Conservation (phyloP, 2,113 vertebrate genomes). For the Diphyllodes magnificus region DNA sequence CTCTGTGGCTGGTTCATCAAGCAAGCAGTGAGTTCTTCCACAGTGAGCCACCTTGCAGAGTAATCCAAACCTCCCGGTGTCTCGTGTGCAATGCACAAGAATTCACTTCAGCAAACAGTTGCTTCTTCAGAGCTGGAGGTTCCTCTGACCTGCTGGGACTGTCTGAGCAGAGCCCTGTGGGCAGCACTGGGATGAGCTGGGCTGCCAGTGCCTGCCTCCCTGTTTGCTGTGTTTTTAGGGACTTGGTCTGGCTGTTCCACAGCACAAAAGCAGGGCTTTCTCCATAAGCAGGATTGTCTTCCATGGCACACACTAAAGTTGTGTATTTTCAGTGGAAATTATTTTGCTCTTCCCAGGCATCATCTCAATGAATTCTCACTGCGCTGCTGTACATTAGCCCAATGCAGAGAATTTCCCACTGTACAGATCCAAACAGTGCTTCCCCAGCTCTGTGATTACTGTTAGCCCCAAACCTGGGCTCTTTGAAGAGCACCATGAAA, state of each 20-base stretch:
- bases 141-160: not conserved
- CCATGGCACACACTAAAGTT: not conserved
- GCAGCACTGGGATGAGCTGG: not conserved
- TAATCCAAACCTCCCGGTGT: not conserved
- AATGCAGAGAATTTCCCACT: not conserved
- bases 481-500: not conserved
- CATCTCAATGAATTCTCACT: not conserved
- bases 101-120: not conserved
- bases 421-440: accelerated
- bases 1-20: not conserved
- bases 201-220: not conserved
- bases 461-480: not conserved
- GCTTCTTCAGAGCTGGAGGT: not conserved
- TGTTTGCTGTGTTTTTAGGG: not conserved
- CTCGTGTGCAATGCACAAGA: not conserved
- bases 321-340: not conserved
- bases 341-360: not conserved
- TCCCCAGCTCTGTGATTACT: not conserved
- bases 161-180: not conserved
- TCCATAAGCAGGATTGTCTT: not conserved
- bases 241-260: not conserved
- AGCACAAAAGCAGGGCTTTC: not conserved
- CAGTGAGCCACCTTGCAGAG: not conserved
- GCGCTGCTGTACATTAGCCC: accelerated
- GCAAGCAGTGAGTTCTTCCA: not conserved